Evolutionary conservation across 2,113 vertebrate species (phyloP).

Genomic region (Xenotilapia flavipinnis): DNA sequence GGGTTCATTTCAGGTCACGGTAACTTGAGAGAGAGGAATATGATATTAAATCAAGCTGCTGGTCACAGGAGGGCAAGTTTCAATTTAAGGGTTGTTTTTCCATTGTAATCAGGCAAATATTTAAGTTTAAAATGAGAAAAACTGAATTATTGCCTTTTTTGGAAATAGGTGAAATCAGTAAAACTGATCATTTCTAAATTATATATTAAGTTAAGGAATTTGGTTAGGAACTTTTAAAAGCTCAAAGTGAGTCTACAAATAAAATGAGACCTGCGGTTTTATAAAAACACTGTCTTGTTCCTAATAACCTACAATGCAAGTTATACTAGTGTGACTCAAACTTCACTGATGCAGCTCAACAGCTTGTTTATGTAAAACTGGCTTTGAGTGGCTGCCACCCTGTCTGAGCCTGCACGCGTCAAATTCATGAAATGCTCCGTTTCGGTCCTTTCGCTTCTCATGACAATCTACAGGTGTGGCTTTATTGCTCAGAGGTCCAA

Average conservation of each 20-base stretch:
- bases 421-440: background rate
- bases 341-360: background rate
- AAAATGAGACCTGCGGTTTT: background rate
- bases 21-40: background rate
- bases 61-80: background rate
- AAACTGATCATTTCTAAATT: background rate
- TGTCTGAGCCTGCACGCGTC: background rate
- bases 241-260: background rate
- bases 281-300: background rate
- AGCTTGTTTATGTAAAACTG: background rate
- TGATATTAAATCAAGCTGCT: background rate
- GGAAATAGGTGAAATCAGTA: background rate
- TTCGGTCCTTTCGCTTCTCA: background rate
- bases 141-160: background rate
- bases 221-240: background rate
- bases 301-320: background rate
- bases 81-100: background rate
- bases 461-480: slow-evolving; percentile 25
- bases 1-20: slow-evolving; percentile 22
- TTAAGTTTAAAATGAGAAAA: background rate
- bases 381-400: background rate
- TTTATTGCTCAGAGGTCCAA: slow-evolving; percentile 32
- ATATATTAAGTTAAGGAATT: background rate
- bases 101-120: background rate
- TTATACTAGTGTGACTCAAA: background rate